Base-by-base conservation (phyloP, 2,888 invertebrate species). In the Tinea semifulvella region DNA sequence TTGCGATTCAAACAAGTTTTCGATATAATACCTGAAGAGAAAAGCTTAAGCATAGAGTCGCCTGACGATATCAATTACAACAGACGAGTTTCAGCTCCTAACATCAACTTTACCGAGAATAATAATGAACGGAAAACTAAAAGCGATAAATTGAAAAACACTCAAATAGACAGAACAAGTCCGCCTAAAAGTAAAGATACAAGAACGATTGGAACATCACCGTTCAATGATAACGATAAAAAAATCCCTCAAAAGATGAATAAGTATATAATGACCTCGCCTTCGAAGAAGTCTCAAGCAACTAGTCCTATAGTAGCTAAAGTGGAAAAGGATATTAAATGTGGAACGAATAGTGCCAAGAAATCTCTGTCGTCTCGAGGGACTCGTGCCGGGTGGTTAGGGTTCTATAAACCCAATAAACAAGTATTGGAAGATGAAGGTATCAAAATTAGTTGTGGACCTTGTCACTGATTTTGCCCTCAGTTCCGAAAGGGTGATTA, bases 1-100 rank as follows among this genome's bases (percentile, higher is more conserved):
- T 56, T 74, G 44, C 71, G 74, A 28, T 82, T 80, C 52, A 69
- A 68, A 28, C 76, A 77, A 45, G 68, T 71, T 26, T 84, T 84
- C 56, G 84, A 84, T 52, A 82, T 79, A 3, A 85, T 85, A 49
- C 85, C 85, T 11, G 85, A 85, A 58, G 85, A 85, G 57, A 71
- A 73, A 49, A 75, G 76, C 51, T 57, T 75, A 44, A 80, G 82
- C 48, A 51, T 77, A 17, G 83, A 83, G 35, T 79, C 83, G 1
- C 70, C 79, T 11, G 80, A 79, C 20, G 71, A 73, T 36, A 53
- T 56, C 18, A 55, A 55, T 40, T 53, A 59, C 45, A 58, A 52
- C 42, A 55, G 65, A 46, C 53, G 67, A 49, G 60, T 53, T 27
- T 70, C 58, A 42, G 65, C 59, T 19, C 64, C 59, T 26, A 58